Evolutionary conservation across 2,888 invertebrate species (phyloP).

Genomic region (Stramonita haemastoma): DNA sequence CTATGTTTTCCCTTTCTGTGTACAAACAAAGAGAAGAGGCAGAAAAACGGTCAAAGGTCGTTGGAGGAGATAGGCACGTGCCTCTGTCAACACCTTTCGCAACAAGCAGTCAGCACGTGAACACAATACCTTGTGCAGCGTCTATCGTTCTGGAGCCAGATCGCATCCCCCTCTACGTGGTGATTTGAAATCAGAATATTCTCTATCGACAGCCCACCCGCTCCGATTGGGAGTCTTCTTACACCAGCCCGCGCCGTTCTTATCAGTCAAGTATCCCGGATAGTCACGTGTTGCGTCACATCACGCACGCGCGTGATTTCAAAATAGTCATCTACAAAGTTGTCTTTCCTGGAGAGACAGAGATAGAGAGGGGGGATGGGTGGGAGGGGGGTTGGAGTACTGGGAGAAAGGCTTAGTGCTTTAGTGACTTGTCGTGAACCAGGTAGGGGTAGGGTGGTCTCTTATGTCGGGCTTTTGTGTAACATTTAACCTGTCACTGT

Average conservation of each 20-base stretch:
- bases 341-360: neutral
- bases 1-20: neutral
- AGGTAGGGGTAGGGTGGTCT: neutral
- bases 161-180: neutral
- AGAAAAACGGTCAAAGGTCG: neutral
- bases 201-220: neutral
- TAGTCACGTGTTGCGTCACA: constrained; percentile 32
- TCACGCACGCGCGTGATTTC: constrained; percentile 15
- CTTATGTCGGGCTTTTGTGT: neutral
- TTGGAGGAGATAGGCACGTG: neutral
- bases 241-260: neutral
- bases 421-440: neutral
- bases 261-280: neutral
- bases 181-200: constrained; percentile 20
- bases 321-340: neutral
- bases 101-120: constrained; percentile 5
- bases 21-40: constrained; percentile 21
- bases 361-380: neutral
- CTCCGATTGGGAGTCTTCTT: neutral
- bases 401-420: neutral
- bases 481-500: neutral
- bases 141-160: neutral
- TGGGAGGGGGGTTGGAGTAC: neutral
- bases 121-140: neutral
- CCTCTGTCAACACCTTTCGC: neutral